A percentile compares a stretch with the other conserved stretches of the same genome.
These are phyloP conservation scores for Formica exsecta DNA, from an alignment of 1,140 invertebrate species.

Conservation along the genomic window DNA sequence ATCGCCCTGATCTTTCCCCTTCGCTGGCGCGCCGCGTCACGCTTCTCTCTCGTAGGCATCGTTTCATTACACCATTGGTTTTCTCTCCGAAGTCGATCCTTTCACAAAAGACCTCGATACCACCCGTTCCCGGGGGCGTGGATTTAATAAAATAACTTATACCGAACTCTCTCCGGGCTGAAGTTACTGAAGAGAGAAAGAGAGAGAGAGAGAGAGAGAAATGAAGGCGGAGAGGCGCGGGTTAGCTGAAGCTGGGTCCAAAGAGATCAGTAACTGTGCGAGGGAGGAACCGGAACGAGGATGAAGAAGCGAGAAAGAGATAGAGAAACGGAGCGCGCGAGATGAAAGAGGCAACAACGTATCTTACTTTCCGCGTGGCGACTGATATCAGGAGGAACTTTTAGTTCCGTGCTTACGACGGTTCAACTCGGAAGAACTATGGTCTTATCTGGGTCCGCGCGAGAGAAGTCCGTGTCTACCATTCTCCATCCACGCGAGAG, in stretches of 20 bases:
- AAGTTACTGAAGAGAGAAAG: constrained; percentile 67
- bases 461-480: constrained; percentile 50
- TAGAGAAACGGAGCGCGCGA: background rate
- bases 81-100: constrained; percentile 47
- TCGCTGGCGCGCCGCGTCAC: constrained; percentile 19
- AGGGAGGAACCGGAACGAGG: constrained; percentile 7
- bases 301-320: constrained; percentile 24
- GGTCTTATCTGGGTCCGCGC: constrained; percentile 71
- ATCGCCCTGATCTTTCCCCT: constrained; percentile 2
- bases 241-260: constrained; percentile 21
- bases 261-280: constrained; percentile 56
- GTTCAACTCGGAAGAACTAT: constrained; percentile 73
- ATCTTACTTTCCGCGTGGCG: constrained; percentile 71
- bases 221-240: background rate
- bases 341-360: constrained; percentile 40
- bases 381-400: constrained; percentile 80
- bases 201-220: background rate
- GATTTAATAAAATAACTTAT: constrained; percentile 81
- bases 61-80: constrained; percentile 59
- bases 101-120: constrained; percentile 59
- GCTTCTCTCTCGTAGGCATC: constrained; percentile 44
- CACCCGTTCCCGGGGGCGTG: constrained; percentile 57
- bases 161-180: constrained; percentile 73
- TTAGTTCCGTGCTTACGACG: constrained; percentile 77
- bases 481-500: background rate